These are phyloP conservation scores for Rhabditoides inermis DNA, from an alignment of 2,888 invertebrate species.

Conservation along the genomic window DNA sequence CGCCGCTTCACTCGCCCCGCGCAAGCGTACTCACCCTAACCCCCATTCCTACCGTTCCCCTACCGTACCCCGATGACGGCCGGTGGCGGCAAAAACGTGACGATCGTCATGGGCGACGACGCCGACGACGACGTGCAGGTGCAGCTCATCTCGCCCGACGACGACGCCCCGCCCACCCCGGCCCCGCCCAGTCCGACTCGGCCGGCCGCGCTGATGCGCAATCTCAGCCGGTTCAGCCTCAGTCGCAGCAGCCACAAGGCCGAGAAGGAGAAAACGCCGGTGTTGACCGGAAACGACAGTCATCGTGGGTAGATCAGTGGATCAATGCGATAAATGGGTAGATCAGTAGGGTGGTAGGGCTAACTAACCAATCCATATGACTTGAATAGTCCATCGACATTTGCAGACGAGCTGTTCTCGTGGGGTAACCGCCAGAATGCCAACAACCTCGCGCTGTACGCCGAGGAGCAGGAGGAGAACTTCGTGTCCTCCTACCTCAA, in stretches of 20 bases:
- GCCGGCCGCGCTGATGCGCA: slow-evolving; percentile 14
- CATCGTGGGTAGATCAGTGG: too few species aligned
- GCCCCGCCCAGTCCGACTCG: neutral
- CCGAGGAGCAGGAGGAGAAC: slow-evolving; percentile 40
- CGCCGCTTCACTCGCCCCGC: neutral
- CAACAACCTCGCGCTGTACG: slow-evolving; percentile 14
- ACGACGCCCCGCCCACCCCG: slow-evolving; percentile 7
- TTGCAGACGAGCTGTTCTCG: slow-evolving; percentile 32
- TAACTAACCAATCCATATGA: too few species aligned
- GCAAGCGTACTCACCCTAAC: neutral
- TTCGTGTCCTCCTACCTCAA: slow-evolving; percentile 39
- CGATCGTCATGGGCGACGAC: slow-evolving; percentile 21
- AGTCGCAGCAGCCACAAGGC: slow-evolving; percentile 15
- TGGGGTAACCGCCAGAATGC: slow-evolving; percentile 27
- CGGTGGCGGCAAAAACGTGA: slow-evolving; percentile 9
- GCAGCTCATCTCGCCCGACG: too few species aligned
- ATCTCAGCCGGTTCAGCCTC: slow-evolving; percentile 13
- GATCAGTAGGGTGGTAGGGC: too few species aligned
- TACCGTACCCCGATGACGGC: too few species aligned
- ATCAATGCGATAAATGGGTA: too few species aligned
- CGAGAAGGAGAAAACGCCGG: too few species aligned
- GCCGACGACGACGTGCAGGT: slow-evolving; percentile 14
- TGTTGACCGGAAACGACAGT: slow-evolving; percentile 24
- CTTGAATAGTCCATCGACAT: too few species aligned
- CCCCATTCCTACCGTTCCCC: neutral